Base-by-base conservation (phyloP, 1,140 invertebrate genomes). In the Littorina saxatilis region DNA sequence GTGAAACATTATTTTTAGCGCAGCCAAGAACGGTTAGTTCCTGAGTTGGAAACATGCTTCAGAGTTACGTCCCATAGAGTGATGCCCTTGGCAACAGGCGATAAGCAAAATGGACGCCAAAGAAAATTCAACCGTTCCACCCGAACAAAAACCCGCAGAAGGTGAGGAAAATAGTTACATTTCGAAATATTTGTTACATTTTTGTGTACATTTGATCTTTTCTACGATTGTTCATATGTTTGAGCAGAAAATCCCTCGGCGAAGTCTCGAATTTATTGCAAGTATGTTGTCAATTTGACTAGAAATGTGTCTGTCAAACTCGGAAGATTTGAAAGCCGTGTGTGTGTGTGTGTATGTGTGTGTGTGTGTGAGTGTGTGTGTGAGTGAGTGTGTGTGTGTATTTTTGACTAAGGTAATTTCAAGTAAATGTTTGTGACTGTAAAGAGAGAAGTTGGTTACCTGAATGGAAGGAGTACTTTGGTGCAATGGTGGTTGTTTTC, bases 31-130 rank as follows among this genome's bases (percentile, higher is more conserved):
- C 29, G 35, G 58, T 50, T 35, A 20, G n/a, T n/a, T 1, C 35
- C 5, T 35, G 5, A 4, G 3, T 27, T 37, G n/a, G 15, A 13
- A 20, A 0, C 32, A 39, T 20, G 5, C 5, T 1, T 29, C n/a
- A 76, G 74, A 76, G 55, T 76, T 1, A 23, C 15, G 9, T 76
- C 50, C 74, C 74, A n/a, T 76, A 50, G 4, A 0, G 0, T 39
- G 72, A 47, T 47, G 50, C 74, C 52, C 74, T n/a, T 76, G 32
- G 74, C 74, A 76, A 76, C 74, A 23, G 32, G 20, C 1, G 7
- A 4, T 29, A 76, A 55, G 29, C 74, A 76, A 76, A 39, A 76
- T 76, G 74, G 74, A 76, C 55, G 74, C n/a, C 17, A 50, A 76
- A 4, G 74, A 76, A 52, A 76, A 29, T 23, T 50, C 23, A 50